A percentile compares a stretch with the other conserved stretches of the same genome.
phyloP scores from a whole-genome alignment of 2,113 vertebrate genomes.

The Naja naja region DNA sequence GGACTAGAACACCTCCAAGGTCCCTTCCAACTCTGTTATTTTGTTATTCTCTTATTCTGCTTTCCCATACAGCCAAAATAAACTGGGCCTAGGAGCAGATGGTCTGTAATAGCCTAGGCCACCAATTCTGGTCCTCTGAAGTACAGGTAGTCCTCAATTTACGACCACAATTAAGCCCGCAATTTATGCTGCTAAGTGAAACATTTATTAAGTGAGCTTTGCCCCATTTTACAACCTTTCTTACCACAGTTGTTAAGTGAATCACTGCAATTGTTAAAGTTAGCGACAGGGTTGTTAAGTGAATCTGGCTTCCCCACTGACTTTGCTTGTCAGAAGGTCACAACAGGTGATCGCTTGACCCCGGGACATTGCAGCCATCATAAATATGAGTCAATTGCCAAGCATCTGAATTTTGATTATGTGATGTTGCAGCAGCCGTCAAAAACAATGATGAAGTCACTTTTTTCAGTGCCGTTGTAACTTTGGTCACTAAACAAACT shows the following conservation, averaged over 20 bases:
- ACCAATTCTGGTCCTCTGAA: background rate
- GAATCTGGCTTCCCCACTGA: too few species aligned
- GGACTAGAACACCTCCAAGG: background rate
- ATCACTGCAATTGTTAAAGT: too few species aligned
- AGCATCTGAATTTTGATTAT: background rate
- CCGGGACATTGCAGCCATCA: background rate
- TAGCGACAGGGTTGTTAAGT: background rate
- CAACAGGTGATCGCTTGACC: background rate
- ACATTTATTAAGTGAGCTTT: background rate
- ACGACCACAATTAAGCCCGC: too few species aligned
- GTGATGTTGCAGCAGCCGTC: background rate
- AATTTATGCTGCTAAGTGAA: background rate
- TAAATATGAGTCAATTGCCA: background rate
- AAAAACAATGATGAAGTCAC: background rate
- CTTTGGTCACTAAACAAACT: background rate
- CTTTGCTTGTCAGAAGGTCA: background rate
- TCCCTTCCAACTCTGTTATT: background rate
- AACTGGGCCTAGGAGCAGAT: background rate
- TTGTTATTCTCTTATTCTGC: background rate
- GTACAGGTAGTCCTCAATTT: too few species aligned
- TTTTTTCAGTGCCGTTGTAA: background rate
- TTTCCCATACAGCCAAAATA: background rate
- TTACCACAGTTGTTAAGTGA: too few species aligned
- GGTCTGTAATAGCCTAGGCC: background rate
- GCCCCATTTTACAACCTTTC: too few species aligned